Base-by-base conservation (phyloP, 2,888 invertebrate genomes). In the Pollenia angustigena region DNA sequence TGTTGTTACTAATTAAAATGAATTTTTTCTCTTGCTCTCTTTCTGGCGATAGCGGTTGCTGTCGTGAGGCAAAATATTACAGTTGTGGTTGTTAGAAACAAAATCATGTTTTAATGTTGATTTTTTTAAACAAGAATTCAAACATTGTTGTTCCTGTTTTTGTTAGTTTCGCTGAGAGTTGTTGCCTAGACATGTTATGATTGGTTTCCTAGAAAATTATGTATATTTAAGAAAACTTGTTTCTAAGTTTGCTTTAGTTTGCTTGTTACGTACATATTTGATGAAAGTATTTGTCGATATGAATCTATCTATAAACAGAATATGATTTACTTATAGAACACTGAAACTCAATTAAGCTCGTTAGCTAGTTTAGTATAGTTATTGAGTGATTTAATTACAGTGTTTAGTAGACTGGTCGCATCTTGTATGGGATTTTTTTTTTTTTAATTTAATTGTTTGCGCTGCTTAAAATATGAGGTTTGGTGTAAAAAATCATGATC, bases 331-430 rank as follows among this genome's bases (percentile, higher is more conserved):
- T 78, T 40, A 66, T 46, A 50, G 56, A 81, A 76, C 50, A n/a
- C 16, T 66, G 58, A 71, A 87, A 87, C 87, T 86, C 79, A 87
- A 88, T 88, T 88, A 85, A 87, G 85, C 78, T 85, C 75, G 81
- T 86, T 88, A 81, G 71, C 74, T 71, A 66, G 82, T 87, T 88
- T 79, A 48, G 85, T 75, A 78, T 66, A 81, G 81, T 69, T 87
- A 80, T 79, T 85, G 71, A 85, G 80, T 48, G 48, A 78, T 78
- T 79, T 71, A 62, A 75, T 62, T 62, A 74, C 76, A 71, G 69
- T 79, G 72, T 75, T 72, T 48, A n/a, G n/a, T n/a, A n/a, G n/a
- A n/a, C n/a, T n/a, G n/a, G n/a, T n/a, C n/a, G n/a, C n/a, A n/a
- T n/a, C n/a, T n/a, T n/a, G n/a, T n/a, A n/a, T n/a, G n/a, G n/a